These are phyloP conservation scores for Brachypteracias leptosomus DNA, from an alignment of 2,113 vertebrate species.

Conservation along the genomic window DNA sequence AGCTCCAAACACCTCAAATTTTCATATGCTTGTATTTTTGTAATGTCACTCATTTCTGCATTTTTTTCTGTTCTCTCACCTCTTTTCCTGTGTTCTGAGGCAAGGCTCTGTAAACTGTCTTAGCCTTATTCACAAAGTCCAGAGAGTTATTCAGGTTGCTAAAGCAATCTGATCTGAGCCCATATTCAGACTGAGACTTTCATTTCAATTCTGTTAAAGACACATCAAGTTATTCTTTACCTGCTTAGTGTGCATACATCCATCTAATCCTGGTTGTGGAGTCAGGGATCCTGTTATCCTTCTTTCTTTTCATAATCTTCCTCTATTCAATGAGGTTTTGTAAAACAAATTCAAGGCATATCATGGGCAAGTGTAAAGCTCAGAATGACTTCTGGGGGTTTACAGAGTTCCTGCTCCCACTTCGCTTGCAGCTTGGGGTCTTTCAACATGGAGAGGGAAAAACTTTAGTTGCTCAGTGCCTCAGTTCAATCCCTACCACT, in stretches of 20 bases:
- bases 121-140: background rate
- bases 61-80: background rate
- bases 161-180: background rate
- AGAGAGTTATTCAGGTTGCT: background rate
- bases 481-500: background rate
- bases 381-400: background rate
- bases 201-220: background rate
- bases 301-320: background rate
- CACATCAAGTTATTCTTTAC: background rate
- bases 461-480: background rate
- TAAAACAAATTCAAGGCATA: background rate
- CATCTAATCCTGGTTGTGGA: background rate
- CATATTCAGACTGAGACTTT: background rate
- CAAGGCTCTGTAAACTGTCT: background rate
- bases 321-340: background rate
- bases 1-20: background rate
- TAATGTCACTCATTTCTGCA: background rate
- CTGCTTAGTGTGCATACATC: background rate
- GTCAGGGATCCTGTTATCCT: background rate
- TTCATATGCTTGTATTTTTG: background rate
- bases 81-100: background rate
- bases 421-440: background rate
- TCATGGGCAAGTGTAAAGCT: background rate
- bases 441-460: background rate
- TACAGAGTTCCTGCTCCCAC: background rate